Base-by-base conservation (phyloP, 2,888 invertebrate species). In the Pyrochroa serraticornis region DNA sequence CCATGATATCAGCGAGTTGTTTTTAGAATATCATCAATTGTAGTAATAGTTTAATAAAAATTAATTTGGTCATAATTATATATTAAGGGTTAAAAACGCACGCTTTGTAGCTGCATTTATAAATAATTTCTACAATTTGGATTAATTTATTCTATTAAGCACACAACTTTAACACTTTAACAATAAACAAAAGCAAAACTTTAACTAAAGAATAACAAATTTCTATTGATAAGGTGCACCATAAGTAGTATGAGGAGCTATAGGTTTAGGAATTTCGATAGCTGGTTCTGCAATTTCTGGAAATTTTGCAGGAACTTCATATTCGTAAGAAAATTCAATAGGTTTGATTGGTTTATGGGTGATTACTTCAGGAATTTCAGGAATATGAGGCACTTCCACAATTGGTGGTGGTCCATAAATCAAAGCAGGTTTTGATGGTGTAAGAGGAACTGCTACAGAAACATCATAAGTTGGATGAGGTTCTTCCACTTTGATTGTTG, bases 261-360 rank as follows among this genome's bases (percentile, higher is more conserved):
- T 12, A 35, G 42, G 42, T 1, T 32, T 31, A 3, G 47, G 47
- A 31, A 42, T 42, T 42, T 42, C 42, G n/a, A 10, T 10, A 5
- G 22, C 10, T 6, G 45, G 31, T 3, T n/a, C 35, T 8, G 33
- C 10, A 9, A 7, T 36, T 12, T 14, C 37, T 10, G 35, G 22
- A 33, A 46, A 38, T 10, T 9, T 33, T 9, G 45, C 39, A 22
- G 53, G 53, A 39, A 53, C 33, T 30, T 32, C 9, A 14, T 53
- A 53, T 22, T 53, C 44, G 33, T 52, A 52, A 1, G 34, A 33
- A 31, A 45, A 13, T 8, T 42, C 52, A 31, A 43, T n/a, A 7
- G 52, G 52, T 44, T 42, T 44, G 10, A 43, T n/a, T 3, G 52
- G 52, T 44, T 52, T 30, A 14, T 48, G 39, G 8, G 39, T 12